A percentile compares a stretch with the other conserved stretches of the same genome.
Evolutionary conservation across 35 echinoderm and acorn worm genomes (phyloP).

Genomic region (Antedon bifida): DNA sequence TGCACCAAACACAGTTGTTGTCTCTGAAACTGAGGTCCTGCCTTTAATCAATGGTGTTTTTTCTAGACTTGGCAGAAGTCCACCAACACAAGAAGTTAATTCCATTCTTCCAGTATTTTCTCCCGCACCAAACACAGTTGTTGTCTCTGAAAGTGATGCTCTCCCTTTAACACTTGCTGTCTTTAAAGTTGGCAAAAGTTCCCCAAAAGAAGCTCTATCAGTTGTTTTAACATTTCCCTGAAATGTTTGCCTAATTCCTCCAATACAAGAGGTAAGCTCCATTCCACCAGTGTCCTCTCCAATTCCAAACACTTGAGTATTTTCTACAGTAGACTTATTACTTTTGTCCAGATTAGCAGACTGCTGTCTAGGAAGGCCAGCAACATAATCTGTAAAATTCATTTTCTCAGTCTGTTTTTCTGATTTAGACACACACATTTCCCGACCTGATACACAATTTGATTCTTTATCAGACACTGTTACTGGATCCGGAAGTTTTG

Average conservation of each 20-base stretch:
- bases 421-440: not conserved
- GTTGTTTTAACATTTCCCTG: no score
- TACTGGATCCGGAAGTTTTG: not conserved
- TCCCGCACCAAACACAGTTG: not conserved
- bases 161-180: not conserved
- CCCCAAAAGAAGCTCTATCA: no score
- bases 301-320: not conserved
- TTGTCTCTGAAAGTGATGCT: no score
- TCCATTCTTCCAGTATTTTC: slow-evolving; percentile 1
- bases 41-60: not conserved
- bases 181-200: no score
- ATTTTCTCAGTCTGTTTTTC: not conserved
- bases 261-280: not conserved
- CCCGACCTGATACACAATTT: not conserved
- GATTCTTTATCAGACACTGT: no score
- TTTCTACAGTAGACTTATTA: no score
- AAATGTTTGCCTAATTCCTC: not conserved
- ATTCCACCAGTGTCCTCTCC: not conserved
- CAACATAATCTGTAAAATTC: not conserved
- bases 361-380: not conserved
- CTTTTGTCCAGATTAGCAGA: no score
- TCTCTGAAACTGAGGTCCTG: no score
- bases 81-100: not conserved
- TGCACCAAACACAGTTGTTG: not conserved
- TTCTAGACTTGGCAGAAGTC: not conserved